Evolutionary conservation across 2,797 vertebrate species (phyloP), one percentile per base, ranked within the genome.

Genomic region (Acanthurus leucopareius): DNA sequence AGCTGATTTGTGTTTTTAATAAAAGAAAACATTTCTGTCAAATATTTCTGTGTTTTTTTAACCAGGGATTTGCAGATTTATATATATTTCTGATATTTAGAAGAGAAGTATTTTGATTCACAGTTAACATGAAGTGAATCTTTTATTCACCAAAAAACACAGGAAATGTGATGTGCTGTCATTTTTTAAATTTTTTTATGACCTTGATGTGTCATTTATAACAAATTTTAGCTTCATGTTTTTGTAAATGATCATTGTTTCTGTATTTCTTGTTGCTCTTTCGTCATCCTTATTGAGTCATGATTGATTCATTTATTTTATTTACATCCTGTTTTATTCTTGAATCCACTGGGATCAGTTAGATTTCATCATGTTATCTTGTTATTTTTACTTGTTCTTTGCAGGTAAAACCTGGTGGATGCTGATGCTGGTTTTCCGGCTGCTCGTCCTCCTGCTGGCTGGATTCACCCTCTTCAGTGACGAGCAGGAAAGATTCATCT

Each of bases 351-450:
- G 58, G 8, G 48, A 25, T 61, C 5, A 19, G 10, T 42, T 28
- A 8, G 40, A 4, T 52, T 10, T 47, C 10, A 14, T 14, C n/a
- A 28, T 28, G 28, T 28, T 2, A 28, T 28, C 2, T 28, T 28
- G 28, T 28, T 28, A 28, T 28, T 6, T 11, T 32, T 44, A 72
- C 2, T 73, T 58, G 22, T 65, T 10, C 28, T 10, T 85, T 81
- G 44, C 58, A 99, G 98, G 98, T 2, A 98, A 98, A 88, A 80
- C 94, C 49, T 99, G 98, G 97, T 92, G 98, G 58, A 65, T 95
- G 54, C 0, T 97, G 73, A 90, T 90, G 56, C 40, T 98, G 2
- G 82, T 96, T 44, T 80, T 97, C 5, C 91, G 97, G 22, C 72
- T 97, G 66, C 79, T 85, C 2, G 88, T 97, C 79, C 84, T 98